Conservation (phyloP, 92 coral and sea anemone species). For the Heliopora coerulea region DNA sequence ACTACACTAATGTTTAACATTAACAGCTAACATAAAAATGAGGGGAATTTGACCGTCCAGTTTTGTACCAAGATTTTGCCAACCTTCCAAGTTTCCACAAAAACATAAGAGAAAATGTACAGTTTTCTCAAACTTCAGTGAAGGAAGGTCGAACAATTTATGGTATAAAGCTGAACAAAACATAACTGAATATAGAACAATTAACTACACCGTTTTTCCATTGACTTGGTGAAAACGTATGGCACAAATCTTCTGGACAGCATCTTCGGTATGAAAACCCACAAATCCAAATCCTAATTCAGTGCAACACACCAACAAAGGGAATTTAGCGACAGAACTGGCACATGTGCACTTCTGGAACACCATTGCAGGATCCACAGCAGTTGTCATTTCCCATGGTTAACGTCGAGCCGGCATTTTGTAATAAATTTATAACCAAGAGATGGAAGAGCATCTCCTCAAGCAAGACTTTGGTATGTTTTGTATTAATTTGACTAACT, state of each 20-base stretch:
- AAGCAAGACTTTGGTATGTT: background rate
- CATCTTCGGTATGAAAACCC: slow-evolving; percentile 87
- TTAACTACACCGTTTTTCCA: slow-evolving; percentile 99
- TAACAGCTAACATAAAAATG: background rate
- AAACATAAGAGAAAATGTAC: background rate
- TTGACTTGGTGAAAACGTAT: slow-evolving; percentile 90
- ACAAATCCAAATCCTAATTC: slow-evolving; percentile 99
- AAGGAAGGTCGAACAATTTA: background rate
- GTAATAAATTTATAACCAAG: background rate
- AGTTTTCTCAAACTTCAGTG: background rate
- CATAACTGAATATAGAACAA: slow-evolving; percentile 23
- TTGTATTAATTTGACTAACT: background rate
- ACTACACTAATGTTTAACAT: no score
- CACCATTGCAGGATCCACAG: background rate
- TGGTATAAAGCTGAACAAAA: background rate
- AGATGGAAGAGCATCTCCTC: background rate
- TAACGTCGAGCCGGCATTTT: background rate
- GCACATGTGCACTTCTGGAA: background rate
- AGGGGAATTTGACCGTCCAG: background rate
- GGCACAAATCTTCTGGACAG: slow-evolving; percentile 79
- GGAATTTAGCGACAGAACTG: background rate
- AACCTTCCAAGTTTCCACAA: background rate
- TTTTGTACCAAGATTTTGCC: background rate
- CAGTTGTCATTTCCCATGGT: slow-evolving; percentile 7
- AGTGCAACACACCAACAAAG: slow-evolving; percentile 72